A percentile compares a stretch with the other conserved stretches of the same genome.
These are phyloP conservation scores for Megathymus violae DNA, from an alignment of 1,140 invertebrate genomes.

Conservation along the genomic window DNA sequence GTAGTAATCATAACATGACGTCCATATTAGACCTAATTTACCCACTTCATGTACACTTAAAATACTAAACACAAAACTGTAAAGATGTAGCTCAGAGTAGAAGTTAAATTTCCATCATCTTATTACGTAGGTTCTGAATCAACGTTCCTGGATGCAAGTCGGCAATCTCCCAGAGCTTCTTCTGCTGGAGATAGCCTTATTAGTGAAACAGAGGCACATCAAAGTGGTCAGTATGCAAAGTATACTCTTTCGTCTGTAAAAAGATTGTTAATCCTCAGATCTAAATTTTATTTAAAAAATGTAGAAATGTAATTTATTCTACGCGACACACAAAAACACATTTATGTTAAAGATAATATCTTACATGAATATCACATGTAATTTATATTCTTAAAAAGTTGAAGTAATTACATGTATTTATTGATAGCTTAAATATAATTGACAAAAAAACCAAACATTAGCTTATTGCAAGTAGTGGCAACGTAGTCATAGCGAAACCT, in stretches of 20 bases:
- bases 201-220: slow-evolving; percentile 79
- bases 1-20: background rate
- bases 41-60: background rate
- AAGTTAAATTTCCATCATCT: slow-evolving; percentile 15
- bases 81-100: background rate
- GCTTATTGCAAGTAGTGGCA: slow-evolving; percentile 74
- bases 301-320: too few species aligned
- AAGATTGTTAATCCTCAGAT: background rate
- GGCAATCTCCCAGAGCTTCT: slow-evolving; percentile 74
- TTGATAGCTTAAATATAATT: slow-evolving; percentile 19
- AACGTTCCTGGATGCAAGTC: slow-evolving; percentile 73
- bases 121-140: slow-evolving; percentile 71
- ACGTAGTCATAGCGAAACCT: slow-evolving; percentile 83
- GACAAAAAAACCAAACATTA: slow-evolving; percentile 44
- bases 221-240: slow-evolving; percentile 70
- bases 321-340: too few species aligned
- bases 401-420: slow-evolving; percentile 25
- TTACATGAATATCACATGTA: background rate
- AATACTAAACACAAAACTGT: background rate
- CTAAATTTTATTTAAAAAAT: background rate
- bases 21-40: background rate
- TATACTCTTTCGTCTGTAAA: slow-evolving; percentile 21
- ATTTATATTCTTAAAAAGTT: background rate
- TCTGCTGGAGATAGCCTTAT: slow-evolving; percentile 75
- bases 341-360: slow-evolving; percentile 5